Evolutionary conservation across 2,888 invertebrate genomes (phyloP).

Genomic region (Drosophila kuntzei): DNA sequence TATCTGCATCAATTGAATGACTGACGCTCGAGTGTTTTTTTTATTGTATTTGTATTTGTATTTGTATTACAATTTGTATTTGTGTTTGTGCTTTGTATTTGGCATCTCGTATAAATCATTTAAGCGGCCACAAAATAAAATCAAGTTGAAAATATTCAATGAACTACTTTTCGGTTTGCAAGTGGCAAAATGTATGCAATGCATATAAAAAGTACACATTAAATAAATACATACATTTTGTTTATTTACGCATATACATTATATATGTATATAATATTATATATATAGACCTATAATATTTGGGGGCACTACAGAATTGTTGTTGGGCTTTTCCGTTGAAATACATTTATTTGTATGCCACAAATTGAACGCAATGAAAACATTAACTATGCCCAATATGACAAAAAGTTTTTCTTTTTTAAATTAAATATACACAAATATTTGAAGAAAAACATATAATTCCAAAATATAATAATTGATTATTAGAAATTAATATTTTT

Average conservation of each 20-base stretch:
- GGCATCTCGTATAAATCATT: constrained; percentile 68
- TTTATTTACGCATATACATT: constrained; percentile 14
- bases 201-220: constrained; percentile 55
- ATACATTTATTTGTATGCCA: constrained; percentile 45
- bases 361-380: constrained; percentile 50
- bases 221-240: constrained; percentile 38
- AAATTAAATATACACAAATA: constrained; percentile 19
- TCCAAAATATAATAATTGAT: too few species aligned
- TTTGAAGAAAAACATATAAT: constrained; percentile 2
- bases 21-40: constrained; percentile 43
- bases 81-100: constrained; percentile 64
- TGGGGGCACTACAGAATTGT: constrained; percentile 9
- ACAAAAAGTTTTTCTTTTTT: constrained; percentile 18
- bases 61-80: constrained; percentile 7
- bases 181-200: constrained; percentile 66
- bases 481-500: too few species aligned
- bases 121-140: constrained; percentile 66
- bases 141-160: constrained; percentile 82
- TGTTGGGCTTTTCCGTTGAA: constrained; percentile 28
- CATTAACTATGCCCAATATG: constrained; percentile 60
- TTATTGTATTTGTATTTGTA: constrained; percentile 22
- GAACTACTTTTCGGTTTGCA: constrained; percentile 73
- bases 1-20: constrained; percentile 48
- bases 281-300: constrained; percentile 33
- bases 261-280: not conserved